phyloP scores from a whole-genome alignment of 2,888 invertebrate genomes.

The Mycalesis mineus region DNA sequence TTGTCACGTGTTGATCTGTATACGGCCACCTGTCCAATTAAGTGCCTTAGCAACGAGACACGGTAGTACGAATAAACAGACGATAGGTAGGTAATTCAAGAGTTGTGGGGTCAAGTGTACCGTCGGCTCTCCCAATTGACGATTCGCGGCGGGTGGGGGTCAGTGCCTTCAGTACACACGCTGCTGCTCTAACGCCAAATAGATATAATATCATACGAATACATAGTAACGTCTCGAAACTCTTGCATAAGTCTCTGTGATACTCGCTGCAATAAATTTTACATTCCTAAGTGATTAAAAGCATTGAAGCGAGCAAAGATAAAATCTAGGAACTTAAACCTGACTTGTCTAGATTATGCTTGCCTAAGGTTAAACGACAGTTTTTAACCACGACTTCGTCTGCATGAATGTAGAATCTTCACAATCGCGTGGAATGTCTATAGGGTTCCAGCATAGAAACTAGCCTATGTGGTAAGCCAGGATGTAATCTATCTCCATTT shows the following conservation, averaged over 20 bases:
- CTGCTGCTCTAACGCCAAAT: slow-evolving; percentile 25
- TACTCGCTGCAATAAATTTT: no score
- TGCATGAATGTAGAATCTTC: no score
- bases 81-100: slow-evolving; percentile 66
- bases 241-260: neutral
- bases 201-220: neutral
- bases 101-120: slow-evolving; percentile 69
- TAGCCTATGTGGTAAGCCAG: no score
- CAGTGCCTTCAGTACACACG: slow-evolving; percentile 55
- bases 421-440: no score
- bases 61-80: slow-evolving; percentile 44
- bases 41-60: slow-evolving; percentile 37
- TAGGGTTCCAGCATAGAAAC: no score
- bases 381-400: no score
- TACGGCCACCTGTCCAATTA: slow-evolving; percentile 19
- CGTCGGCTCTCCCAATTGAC: slow-evolving; percentile 66
- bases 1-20: slow-evolving; percentile 2
- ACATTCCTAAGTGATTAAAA: no score
- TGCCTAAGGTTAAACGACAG: no score
- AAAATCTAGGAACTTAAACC: no score
- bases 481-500: no score
- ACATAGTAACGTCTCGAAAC: neutral
- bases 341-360: no score
- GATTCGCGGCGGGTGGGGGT: slow-evolving; percentile 52
- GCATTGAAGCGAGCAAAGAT: no score